A percentile compares a stretch with the other conserved stretches of the same genome.
Evolutionary conservation across 2,113 vertebrate genomes (phyloP).

Genomic region (Lipophrys pholis): DNA sequence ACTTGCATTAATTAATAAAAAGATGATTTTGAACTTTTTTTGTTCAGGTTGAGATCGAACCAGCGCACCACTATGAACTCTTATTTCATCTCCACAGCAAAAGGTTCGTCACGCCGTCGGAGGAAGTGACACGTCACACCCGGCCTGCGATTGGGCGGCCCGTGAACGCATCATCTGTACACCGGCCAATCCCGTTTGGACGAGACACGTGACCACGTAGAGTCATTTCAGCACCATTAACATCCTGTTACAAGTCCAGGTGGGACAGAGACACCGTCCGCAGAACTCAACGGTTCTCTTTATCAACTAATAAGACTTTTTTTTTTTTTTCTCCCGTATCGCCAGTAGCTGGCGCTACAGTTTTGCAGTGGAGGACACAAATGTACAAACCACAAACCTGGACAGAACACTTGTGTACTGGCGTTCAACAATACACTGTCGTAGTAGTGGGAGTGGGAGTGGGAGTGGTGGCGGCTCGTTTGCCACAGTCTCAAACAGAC

Average conservation of each 20-base stretch:
- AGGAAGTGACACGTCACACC: constrained; percentile 40
- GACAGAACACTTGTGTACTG: too few species aligned
- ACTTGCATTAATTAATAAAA: constrained; percentile 76
- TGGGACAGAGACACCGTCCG: too few species aligned
- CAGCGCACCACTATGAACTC: constrained; percentile 70
- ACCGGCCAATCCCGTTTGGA: constrained; percentile 56
- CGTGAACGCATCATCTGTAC: constrained; percentile 59
- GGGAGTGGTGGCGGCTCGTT: too few species aligned
- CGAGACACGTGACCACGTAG: constrained; percentile 34
- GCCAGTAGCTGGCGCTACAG: too few species aligned
- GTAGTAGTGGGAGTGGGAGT: too few species aligned
- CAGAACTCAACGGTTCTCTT: too few species aligned
- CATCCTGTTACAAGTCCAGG: neutral
- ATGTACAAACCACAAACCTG: too few species aligned
- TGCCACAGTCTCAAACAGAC: too few species aligned
- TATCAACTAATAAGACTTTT: too few species aligned
- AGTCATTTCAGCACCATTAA: constrained; percentile 71
- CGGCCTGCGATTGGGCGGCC: constrained; percentile 44
- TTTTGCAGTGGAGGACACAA: too few species aligned
- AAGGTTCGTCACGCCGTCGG: constrained; percentile 45
- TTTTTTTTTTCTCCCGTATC: too few species aligned
- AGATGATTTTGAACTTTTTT: constrained; percentile 71
- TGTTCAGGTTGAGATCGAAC: constrained; percentile 75
- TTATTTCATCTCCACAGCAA: constrained; percentile 72
- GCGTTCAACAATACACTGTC: too few species aligned